Evolutionary conservation across 1,140 invertebrate genomes (phyloP), one percentile per base, ranked within the genome.

Genomic region (Bilobella aurantiaca): DNA sequence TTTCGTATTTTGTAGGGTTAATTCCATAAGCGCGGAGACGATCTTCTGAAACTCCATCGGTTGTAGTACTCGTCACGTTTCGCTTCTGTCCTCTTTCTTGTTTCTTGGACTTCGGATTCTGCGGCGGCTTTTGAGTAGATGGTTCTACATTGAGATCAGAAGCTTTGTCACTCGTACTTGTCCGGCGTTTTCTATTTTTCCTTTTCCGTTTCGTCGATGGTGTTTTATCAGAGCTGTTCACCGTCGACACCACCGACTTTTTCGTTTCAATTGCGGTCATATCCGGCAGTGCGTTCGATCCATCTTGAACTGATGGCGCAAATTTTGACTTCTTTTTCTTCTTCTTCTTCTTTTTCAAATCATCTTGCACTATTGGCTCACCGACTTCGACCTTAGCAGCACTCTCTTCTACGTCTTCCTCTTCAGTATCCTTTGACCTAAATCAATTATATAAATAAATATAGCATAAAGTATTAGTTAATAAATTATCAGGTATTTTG

Each of bases 1-100:
- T 85, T 76, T 85, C 88, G 64, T 86, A 91, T 75, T 93, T 94
- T 70, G 91, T 92, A 0, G 92, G 90, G 82, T 95, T 94, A 47
- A 96, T 84, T 65, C 91, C 93, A 78, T 90, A 97, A 0, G 90
- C 90, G 75, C 85, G 83, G 0, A 96, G 77, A 68, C 93, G 82
- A 66, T 88, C 85, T 77, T 91, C 86, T 57, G 86, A 84, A 29
- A 90, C 47, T 75, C 21, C 68, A 69, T 65, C 73, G 69, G 57
- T 63, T 70, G 64, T 74, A 73, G 12, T 53, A 5, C 34, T 42
- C 18, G 8, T 42, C 34, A 8, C 47, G 32, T n/a, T n/a, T n/a
- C n/a, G n/a, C n/a, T n/a, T n/a, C n/a, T n/a, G n/a, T n/a, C n/a
- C n/a, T n/a, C n/a, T n/a, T n/a, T n/a, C n/a, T n/a, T n/a, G 53